These are phyloP conservation scores for Herminia tarsipennalis DNA, from an alignment of 2,888 invertebrate genomes.

Conservation along the genomic window DNA sequence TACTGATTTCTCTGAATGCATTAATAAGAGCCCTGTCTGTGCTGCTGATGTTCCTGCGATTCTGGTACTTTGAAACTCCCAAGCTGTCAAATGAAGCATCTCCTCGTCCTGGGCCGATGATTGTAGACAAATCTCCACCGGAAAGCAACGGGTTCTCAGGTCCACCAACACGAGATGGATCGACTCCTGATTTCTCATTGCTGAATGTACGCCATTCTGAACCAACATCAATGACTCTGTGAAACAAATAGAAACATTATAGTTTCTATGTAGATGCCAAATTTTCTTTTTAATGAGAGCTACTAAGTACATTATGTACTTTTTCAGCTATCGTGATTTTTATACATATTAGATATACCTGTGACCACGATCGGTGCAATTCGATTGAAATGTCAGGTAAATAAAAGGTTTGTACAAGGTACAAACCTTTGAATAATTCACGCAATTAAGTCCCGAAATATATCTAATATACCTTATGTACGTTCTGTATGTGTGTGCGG, in stretches of 20 bases:
- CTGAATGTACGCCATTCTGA: constrained; percentile 99
- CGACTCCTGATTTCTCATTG: constrained; percentile 98
- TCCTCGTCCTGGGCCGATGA: constrained; percentile 92
- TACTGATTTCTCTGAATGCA: constrained; percentile 98
- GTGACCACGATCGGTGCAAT: too few species aligned
- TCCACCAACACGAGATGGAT: constrained; percentile 99
- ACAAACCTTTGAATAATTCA: too few species aligned
- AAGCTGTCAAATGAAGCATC: constrained; percentile 96
- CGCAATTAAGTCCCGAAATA: too few species aligned
- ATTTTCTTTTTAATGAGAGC: too few species aligned
- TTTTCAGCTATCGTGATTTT: too few species aligned
- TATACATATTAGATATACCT: too few species aligned
- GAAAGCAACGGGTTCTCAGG: constrained; percentile 98
- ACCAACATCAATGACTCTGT: constrained; percentile 99
- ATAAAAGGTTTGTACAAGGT: too few species aligned
- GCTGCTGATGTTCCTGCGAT: constrained; percentile 94
- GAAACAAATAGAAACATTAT: neutral
- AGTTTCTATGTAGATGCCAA: too few species aligned
- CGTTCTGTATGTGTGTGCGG: too few species aligned
- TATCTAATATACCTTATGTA: too few species aligned
- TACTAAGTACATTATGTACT: too few species aligned
- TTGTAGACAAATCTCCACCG: constrained; percentile 98
- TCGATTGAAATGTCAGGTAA: too few species aligned
- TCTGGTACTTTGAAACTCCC: constrained; percentile 91
- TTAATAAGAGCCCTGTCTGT: constrained; percentile 97